Evolutionary conservation across 2,888 invertebrate species (phyloP).

Genomic region (Drosophila fulvimacula): DNA sequence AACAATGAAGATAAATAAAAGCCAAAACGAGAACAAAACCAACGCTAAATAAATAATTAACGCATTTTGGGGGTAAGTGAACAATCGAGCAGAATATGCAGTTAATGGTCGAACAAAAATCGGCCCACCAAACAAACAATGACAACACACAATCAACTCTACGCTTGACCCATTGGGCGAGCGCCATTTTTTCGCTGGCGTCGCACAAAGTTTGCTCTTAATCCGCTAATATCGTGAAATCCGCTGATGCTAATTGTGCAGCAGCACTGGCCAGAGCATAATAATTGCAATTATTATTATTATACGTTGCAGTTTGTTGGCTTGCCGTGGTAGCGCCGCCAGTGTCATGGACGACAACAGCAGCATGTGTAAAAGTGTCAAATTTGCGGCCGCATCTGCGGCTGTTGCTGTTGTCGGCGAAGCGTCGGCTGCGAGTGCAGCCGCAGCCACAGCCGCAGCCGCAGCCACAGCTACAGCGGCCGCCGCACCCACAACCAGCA

Average conservation of each 20-base stretch:
- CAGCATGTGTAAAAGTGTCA: conserved; percentile 60
- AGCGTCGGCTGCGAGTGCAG: neutral
- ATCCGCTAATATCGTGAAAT: neutral
- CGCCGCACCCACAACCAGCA: neutral
- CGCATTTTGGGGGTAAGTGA: conserved; percentile 45
- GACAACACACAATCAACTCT: conserved; percentile 16
- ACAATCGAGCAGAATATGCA: neutral
- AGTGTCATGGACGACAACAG: conserved; percentile 57
- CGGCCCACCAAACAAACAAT: neutral
- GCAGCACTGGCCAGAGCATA: neutral
- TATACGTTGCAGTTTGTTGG: conserved; percentile 30
- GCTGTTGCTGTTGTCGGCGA: neutral
- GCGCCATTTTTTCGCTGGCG: conserved; percentile 62
- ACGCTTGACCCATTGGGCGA: conserved; percentile 36
- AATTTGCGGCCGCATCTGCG: conserved; percentile 17
- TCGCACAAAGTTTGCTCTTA: conserved; percentile 44
- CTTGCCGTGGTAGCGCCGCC: conserved; percentile 28
- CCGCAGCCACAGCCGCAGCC: neutral
- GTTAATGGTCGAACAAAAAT: neutral
- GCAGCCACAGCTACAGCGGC: too few species aligned
- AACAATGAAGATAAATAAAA: conserved; percentile 51
- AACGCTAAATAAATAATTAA: conserved; percentile 33
- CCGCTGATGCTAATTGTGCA: neutral
- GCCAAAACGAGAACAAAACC: conserved; percentile 40
- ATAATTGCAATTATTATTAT: neutral